A percentile compares a stretch with the other conserved stretches of the same genome.
phyloP scores from a whole-genome alignment of 2,888 invertebrate species.

The Cryptosula pallasiana region DNA sequence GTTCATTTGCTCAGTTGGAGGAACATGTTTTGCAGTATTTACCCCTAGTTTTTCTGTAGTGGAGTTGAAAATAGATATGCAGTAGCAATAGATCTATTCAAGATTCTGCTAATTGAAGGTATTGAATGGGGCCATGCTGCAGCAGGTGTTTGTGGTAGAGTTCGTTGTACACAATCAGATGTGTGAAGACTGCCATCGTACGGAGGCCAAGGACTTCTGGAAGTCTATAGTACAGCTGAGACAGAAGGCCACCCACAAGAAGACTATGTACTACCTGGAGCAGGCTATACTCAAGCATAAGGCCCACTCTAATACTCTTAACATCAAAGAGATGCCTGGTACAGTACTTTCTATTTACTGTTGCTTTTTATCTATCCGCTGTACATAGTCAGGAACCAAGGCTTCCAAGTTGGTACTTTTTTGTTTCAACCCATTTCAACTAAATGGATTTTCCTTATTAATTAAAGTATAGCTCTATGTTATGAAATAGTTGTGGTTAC shows the following conservation, averaged over 20 bases:
- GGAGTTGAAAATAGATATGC: too few species aligned
- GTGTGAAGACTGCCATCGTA: conserved; percentile 94
- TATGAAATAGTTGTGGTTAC: too few species aligned
- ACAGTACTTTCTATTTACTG: conserved; percentile 27
- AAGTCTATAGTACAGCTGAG: conserved; percentile 67
- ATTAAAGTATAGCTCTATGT: too few species aligned
- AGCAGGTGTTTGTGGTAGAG: conserved; percentile 93
- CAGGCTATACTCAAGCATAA: conserved; percentile 92
- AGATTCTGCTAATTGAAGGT: conserved; percentile 57
- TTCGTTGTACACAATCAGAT: conserved; percentile 85
- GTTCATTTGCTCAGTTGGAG: too few species aligned
- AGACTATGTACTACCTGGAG: conserved; percentile 94
- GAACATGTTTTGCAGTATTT: too few species aligned
- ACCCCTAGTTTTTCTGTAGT: too few species aligned
- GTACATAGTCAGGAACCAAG: too few species aligned
- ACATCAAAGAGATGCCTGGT: conserved; percentile 61
- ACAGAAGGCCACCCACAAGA: conserved; percentile 75
- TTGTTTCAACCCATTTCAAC: too few species aligned
- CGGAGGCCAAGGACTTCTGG: conserved; percentile 97
- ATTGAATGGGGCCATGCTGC: conserved; percentile 78
- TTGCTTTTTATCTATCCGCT: background rate
- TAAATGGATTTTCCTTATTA: too few species aligned
- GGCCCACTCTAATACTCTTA: conserved; percentile 63
- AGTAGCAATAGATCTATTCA: too few species aligned
- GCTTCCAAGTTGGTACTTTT: too few species aligned